Base-by-base conservation (phyloP, 2,888 invertebrate species). In the Hyppa rectilinea region DNA sequence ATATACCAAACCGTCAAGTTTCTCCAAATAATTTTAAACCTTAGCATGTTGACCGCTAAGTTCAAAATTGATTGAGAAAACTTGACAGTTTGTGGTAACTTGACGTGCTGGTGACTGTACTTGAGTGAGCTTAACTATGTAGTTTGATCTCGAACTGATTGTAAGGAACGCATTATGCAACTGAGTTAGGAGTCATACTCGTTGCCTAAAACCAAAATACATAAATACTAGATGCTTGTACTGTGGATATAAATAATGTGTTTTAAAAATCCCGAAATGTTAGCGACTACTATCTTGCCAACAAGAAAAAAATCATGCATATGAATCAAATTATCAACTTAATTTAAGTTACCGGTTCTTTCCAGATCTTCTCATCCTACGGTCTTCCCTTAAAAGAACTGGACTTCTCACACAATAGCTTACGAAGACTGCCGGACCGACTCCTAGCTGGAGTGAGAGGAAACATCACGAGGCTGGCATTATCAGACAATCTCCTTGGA, bases 401-500 rank as follows among this genome's bases (percentile, higher is more conserved):
- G 73, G 98, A 99, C 90, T 97, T 99, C 83, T 98, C 98, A 0
- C 97, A 97, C 80, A 99, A 99, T 91, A 97, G 97, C 14, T 96
- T 99, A 5, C 95, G 98, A 56, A 96, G 98, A 75, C 93, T 99
- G 58, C 97, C 98, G 4, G 98, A 98, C 83, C 96, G 98, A 61
- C 95, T 98, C 2, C 96, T 98, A 55, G 96, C 96, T 26, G 97
- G 97, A 2, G 94, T 98, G 0, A 94, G 96, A 86, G 96, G 96
- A 2, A 97, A 97, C 14, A 94, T 99, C 49, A 97, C 97, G 29
- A 97, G 97, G 84, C 91, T 99, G 49, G 96, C 97, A 23, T 92
- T 99, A 64, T 96, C 97, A 38, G 97, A 98, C 87, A 99, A 99
- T 90, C 94, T 98, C n/a, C 96, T 99, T 38, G 99, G 99, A 1